Percentiles rank a stretch among this genome's conserved stretches.
Evolutionary conservation across 2,797 vertebrate genomes (phyloP).

Genomic region (Tokudaia tokunoshimensis): DNA sequence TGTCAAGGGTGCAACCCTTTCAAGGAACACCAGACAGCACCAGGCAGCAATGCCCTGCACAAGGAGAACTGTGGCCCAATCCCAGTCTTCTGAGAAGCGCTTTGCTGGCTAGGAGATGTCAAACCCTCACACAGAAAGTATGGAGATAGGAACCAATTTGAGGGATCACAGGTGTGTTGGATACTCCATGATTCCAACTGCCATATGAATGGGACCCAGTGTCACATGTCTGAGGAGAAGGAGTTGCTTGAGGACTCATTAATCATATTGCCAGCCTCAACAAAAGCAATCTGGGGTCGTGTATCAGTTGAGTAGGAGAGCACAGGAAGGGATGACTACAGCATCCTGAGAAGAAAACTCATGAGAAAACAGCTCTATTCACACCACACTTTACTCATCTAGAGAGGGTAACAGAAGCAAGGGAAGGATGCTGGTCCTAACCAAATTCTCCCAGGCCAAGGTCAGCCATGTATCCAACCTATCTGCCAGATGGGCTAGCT

Average conservation of each 20-base stretch:
- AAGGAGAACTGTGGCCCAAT: neutral
- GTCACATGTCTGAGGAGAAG: neutral
- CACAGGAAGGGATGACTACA: neutral
- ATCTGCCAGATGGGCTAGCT: neutral
- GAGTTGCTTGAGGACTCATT: neutral
- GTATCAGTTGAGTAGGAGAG: neutral
- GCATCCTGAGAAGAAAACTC: neutral
- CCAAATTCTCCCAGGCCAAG: neutral
- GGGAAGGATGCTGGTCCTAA: neutral
- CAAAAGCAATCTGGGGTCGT: neutral
- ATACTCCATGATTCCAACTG: neutral
- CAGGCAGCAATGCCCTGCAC: neutral
- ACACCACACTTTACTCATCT: neutral
- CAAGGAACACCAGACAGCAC: neutral
- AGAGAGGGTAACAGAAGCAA: neutral
- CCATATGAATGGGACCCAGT: neutral
- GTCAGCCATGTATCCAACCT: neutral
- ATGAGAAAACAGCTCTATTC: neutral
- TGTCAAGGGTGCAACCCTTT: neutral
- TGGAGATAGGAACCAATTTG: neutral
- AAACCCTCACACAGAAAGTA: neutral
- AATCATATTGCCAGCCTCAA: neutral
- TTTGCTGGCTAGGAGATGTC: slow-evolving; percentile 13
- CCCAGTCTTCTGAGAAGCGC: slow-evolving; percentile 18
- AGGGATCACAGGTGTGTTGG: neutral